Percentiles rank a stretch among this genome's conserved stretches.
Evolutionary conservation across 2,888 invertebrate species (phyloP).

Genomic region (Oxyscelio sp.): DNA sequence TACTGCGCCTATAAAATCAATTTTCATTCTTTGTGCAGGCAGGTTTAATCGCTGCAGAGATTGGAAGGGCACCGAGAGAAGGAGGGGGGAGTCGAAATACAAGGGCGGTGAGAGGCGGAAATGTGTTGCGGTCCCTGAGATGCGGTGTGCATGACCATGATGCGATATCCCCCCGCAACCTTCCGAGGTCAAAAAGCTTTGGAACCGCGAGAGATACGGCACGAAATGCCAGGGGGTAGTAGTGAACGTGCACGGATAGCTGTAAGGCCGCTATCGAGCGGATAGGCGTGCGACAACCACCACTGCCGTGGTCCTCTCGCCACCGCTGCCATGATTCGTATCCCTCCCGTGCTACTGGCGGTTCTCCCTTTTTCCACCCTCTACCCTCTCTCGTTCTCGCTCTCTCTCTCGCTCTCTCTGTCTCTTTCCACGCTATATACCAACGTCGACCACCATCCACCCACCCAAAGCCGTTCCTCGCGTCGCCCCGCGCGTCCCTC

Average conservation of each 20-base stretch:
- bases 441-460: conserved; percentile 70
- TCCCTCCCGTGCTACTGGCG: conserved; percentile 72
- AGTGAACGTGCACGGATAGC: conserved; percentile 84
- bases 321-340: conserved; percentile 77
- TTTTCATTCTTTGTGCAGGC: conserved; percentile 77
- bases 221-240: conserved; percentile 78
- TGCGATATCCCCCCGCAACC: conserved; percentile 65
- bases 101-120: not conserved
- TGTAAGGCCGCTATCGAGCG: conserved; percentile 88
- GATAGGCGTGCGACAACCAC: conserved; percentile 86
- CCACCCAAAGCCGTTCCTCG: conserved; percentile 52
- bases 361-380: conserved; percentile 75
- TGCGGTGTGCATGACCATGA: conserved; percentile 59
- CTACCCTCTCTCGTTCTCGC: conserved; percentile 71
- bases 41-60: conserved; percentile 34
- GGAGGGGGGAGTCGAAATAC: not conserved
- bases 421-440: conserved; percentile 33
- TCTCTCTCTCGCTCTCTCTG: conserved; percentile 8
- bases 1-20: conserved; percentile 85
- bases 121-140: conserved; percentile 39
- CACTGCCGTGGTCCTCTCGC: conserved; percentile 74
- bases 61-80: conserved; percentile 19
- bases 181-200: conserved; percentile 77
- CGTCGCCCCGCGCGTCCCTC: conserved; percentile 68
- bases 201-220: conserved; percentile 72